Evolutionary conservation across 2,113 vertebrate species (phyloP).

Genomic region (Callipepla californica): DNA sequence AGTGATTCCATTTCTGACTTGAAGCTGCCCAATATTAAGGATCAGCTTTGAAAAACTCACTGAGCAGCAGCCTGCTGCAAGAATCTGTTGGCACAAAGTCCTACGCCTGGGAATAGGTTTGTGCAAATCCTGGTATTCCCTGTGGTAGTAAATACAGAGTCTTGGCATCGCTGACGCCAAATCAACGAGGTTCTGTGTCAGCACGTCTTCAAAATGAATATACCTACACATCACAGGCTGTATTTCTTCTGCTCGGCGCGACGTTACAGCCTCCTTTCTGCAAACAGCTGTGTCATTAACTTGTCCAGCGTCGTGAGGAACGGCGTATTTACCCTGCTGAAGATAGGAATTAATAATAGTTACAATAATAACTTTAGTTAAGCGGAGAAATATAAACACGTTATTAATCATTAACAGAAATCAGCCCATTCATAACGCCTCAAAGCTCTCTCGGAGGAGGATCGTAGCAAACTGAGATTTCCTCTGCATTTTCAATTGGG

Average conservation of each 20-base stretch:
- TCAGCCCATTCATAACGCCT: not conserved
- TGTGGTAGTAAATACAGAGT: not conserved
- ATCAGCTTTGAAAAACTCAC: not conserved
- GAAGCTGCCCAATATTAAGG: not conserved
- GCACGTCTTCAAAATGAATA: not conserved
- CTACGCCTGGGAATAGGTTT: not conserved
- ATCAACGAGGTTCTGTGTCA: not conserved
- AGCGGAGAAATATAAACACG: not conserved
- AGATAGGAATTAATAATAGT: not conserved
- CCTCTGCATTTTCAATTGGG: not conserved
- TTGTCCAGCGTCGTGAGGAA: not conserved
- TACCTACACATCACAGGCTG: not conserved
- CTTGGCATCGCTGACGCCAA: not conserved
- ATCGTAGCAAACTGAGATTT: not conserved
- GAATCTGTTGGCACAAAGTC: not conserved
- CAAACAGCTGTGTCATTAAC: not conserved
- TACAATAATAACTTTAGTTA: not conserved
- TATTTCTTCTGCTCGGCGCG: not conserved
- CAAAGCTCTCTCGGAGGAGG: not conserved
- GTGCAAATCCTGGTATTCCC: not conserved
- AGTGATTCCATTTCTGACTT: not conserved
- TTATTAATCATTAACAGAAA: constrained; percentile 22
- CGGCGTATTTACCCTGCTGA: not conserved
- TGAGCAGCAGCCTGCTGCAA: not conserved
- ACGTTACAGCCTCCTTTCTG: not conserved